A percentile compares a stretch with the other conserved stretches of the same genome.
Evolutionary conservation across 2,888 invertebrate genomes (phyloP).

Genomic region (Bibio marci): DNA sequence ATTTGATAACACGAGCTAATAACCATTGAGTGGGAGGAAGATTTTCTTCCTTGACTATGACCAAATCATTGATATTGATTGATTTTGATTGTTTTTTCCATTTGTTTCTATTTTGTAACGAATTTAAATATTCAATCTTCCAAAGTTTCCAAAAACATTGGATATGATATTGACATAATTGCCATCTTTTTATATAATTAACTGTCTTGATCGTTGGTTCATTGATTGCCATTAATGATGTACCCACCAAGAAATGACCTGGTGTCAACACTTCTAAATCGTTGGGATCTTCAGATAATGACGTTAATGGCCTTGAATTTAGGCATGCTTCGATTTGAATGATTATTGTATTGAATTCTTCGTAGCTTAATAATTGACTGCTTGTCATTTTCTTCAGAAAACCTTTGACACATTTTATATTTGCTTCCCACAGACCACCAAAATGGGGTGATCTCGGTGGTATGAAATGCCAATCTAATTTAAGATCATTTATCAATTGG

Average conservation of each 20-base stretch:
- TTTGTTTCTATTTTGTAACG: too few species aligned
- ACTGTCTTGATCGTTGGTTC: background rate
- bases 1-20: background rate
- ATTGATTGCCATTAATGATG: background rate
- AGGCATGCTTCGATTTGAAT: background rate
- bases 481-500: too few species aligned
- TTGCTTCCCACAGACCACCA: background rate
- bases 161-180: background rate
- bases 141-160: conserved; percentile 3
- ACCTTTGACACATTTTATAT: background rate
- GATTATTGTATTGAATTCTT: background rate
- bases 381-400: background rate
- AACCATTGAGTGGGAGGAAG: background rate
- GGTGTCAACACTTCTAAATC: background rate
- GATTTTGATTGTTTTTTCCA: background rate
- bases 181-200: background rate
- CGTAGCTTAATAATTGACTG: background rate
- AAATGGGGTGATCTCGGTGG: background rate
- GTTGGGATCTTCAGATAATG: background rate
- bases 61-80: background rate
- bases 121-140: too few species aligned
- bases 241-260: background rate
- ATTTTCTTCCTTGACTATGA: conserved; percentile 1
- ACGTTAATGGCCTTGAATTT: background rate
- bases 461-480: background rate